Evolutionary conservation across 2,888 invertebrate species (phyloP), one percentile per base, ranked within the genome.

Genomic region (Hyposoter didymator): DNA sequence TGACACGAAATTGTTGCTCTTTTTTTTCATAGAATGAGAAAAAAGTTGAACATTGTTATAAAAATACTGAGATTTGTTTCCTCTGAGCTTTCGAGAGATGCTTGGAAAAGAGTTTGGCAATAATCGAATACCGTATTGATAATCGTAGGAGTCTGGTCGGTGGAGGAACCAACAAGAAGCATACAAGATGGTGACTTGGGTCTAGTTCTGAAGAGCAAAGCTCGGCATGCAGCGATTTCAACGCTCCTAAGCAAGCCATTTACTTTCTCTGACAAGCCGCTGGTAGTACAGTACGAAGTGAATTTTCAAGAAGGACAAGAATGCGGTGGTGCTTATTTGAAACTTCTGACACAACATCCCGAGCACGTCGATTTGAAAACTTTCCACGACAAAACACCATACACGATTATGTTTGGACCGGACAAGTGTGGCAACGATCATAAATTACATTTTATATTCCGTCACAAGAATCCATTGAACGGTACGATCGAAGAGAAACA

Each of bases 331-430:
- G 99, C 99, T 10, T 99, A 99, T 94, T 95, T 99, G 72, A 99
- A 99, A 94, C 95, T 99, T 67, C 95, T 99, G 22, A 97, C 98
- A 14, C 95, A 96, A 39, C 96, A 96, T 80, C 95, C 95, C 66
- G 95, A 96, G 69, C 94, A 95, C 47, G 95, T 96, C 92, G 97
- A 98, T 92, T 95, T 99, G 78, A 96, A 96, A 88, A 95, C 96
- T 91, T 99, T 99, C 94, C 96, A 97, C 94, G 99, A 99, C 94
- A 99, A 98, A 94, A 99, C 99, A 0, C 97, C 99, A 0, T 99
- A 99, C 95, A 98, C 99, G 2, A 98, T 99, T 91, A 99, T 99
- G 99, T 99, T 99, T 95, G 99, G 99, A 0, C 99, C 99, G 10
- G 99, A 99, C 95, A 99, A 99, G 94, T 99, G 99, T 94, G 99